Percentiles rank a stretch among this genome's conserved stretches.
Evolutionary conservation across 2,113 vertebrate genomes (phyloP).

Genomic region (Camarhynchus parvulus): DNA sequence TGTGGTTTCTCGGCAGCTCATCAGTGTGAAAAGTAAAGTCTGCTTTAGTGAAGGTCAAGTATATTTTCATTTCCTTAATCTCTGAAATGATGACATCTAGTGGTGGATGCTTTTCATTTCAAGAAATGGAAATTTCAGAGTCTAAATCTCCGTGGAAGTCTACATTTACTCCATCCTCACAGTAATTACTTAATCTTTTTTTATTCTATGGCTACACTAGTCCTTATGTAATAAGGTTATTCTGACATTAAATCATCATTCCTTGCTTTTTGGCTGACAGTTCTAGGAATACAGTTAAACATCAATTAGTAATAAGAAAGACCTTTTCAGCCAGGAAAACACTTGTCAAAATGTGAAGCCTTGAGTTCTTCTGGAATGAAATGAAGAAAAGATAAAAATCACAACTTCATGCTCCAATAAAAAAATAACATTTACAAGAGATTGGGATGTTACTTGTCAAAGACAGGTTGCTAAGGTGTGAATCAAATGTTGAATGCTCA

Average conservation of each 20-base stretch:
- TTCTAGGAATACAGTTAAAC: background rate
- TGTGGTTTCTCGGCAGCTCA: background rate
- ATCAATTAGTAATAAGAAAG: background rate
- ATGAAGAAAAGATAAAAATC: background rate
- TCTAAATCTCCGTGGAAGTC: background rate
- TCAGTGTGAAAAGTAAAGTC: background rate
- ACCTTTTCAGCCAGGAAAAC: background rate
- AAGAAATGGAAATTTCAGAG: background rate
- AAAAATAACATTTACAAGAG: background rate
- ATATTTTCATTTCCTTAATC: background rate
- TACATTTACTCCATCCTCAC: background rate
- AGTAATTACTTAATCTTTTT: background rate
- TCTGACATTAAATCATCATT: constrained; percentile 8
- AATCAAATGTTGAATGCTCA: background rate
- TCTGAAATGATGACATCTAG: constrained; percentile 52
- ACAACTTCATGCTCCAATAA: background rate
- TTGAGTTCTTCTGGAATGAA: background rate
- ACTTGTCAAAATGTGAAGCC: constrained; percentile 15
- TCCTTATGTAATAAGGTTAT: background rate
- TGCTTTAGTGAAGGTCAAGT: background rate
- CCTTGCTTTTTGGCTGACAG: background rate
- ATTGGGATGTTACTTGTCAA: background rate
- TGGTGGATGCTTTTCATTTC: background rate
- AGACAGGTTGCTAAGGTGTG: background rate
- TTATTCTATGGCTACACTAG: background rate